phyloP scores from a whole-genome alignment of 2,797 vertebrate genomes.

The Sebastes miniatus region DNA sequence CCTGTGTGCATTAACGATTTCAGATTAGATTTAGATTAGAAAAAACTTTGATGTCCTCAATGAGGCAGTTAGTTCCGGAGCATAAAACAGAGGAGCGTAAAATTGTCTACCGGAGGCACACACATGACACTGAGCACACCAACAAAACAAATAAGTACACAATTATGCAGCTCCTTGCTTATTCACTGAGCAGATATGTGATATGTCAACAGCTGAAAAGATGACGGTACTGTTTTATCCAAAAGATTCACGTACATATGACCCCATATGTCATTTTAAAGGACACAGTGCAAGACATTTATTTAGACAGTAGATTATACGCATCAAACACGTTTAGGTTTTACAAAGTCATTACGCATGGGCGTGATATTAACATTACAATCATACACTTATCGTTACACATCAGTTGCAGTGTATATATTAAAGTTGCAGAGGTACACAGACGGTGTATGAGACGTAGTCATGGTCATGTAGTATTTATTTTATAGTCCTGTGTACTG shows the following conservation, averaged over 20 bases:
- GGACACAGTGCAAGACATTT: neutral
- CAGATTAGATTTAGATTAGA: constrained; percentile 65
- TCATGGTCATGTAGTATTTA: neutral
- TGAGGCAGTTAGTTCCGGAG: constrained; percentile 46
- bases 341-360: neutral
- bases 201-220: neutral
- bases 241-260: neutral
- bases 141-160: constrained; percentile 25
- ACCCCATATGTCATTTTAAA: neutral
- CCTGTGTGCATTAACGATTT: constrained; percentile 54
- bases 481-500: neutral
- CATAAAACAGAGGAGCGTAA: constrained; percentile 34
- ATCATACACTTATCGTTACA: neutral
- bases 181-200: constrained; percentile 4
- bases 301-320: neutral
- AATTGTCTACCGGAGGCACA: constrained; percentile 31
- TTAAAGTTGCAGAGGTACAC: neutral
- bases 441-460: neutral
- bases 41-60: constrained; percentile 62
- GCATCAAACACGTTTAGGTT: neutral
- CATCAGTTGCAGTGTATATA: neutral
- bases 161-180: neutral
- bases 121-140: constrained; percentile 11
- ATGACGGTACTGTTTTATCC: neutral
- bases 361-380: neutral